Evolutionary conservation across 2,797 vertebrate species (phyloP), one percentile per base, ranked within the genome.

Genomic region (Siniperca undulata): DNA sequence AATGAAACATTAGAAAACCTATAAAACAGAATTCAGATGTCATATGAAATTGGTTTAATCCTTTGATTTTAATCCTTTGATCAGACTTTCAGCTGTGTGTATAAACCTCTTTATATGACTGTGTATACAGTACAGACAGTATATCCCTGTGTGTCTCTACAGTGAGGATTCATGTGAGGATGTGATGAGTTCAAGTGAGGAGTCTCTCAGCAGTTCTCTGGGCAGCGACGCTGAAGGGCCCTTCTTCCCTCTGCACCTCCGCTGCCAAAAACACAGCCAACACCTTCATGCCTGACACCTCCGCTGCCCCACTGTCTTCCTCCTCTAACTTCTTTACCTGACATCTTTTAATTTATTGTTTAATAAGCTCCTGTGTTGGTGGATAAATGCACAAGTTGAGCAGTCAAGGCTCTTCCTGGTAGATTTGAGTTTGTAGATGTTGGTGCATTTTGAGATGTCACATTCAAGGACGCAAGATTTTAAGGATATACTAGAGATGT

Each of bases 131-230:
- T 36, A 12, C 4, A 66, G 27, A 78, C 69, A 1, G 64, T 48
- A 0, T 42, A 0, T 64, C 6, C 27, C 9, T 68, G 14, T 56
- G 16, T 81, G 86, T 89, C 24, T 66, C 81, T 86, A 52, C 88
- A 99, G 98, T 67, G 98, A 99, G 88, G 98, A 99, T 78, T 99
- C 97, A 0, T 95, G 95, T 55, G 98, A 99, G 93, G 98, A 99
- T 42, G 92, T 95, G 92, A 96, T 98, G 96, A 99, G 98, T 81
- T 98, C 97, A 0, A 97, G 97, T 12, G 98, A 99, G 81, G 98
- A 99, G 92, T 96, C 95, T 74, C 95, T 98, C 65, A 97, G 98
- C 96, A 97, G 96, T 38, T 98, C 97, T 59, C 95, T 97, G 84
- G 95, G 95, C 1, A 96, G 97, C 22, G 96, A 97, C 5, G 92